A percentile compares a stretch with the other conserved stretches of the same genome.
Conservation (phyloP, 2,113 vertebrate species). For the Acanthochromis polyacanthus region DNA sequence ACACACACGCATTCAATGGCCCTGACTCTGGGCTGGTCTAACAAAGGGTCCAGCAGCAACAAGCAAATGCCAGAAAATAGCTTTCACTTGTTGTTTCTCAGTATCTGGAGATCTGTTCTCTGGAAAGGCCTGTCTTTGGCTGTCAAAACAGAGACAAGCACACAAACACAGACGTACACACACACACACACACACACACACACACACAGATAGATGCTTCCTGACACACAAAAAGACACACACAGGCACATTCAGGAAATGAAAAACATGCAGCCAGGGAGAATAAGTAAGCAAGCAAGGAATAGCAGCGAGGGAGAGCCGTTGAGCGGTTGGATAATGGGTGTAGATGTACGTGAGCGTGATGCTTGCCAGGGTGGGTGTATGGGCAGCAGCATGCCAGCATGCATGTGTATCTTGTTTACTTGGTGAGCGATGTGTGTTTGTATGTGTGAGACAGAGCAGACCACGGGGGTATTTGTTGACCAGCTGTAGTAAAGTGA, state of each 20-base stretch:
- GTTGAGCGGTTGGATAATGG: constrained; percentile 43
- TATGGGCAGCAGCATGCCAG: constrained; percentile 6
- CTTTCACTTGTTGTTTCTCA: constrained; percentile 70
- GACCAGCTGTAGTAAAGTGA: constrained; percentile 62
- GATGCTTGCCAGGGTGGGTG: constrained; percentile 11
- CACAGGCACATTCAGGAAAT: constrained; percentile 63
- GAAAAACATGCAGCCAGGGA: constrained; percentile 53
- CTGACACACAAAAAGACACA: constrained; percentile 28
- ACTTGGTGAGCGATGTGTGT: constrained; percentile 31
- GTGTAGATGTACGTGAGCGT: not conserved
- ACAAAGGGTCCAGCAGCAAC: constrained; percentile 71
- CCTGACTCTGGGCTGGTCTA: constrained; percentile 49
- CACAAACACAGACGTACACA: constrained; percentile 17
- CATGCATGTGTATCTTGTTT: constrained; percentile 26
- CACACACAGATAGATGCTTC: constrained; percentile 28
- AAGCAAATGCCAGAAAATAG: constrained; percentile 71
- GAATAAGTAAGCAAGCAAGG: constrained; percentile 45
- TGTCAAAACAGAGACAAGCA: constrained; percentile 58
- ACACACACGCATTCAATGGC: constrained; percentile 47
- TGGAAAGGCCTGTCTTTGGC: constrained; percentile 56
- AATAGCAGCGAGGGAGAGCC: constrained; percentile 18
- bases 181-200: constrained; percentile 16
- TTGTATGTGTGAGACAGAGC: constrained; percentile 34
- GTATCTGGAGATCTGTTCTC: constrained; percentile 75
- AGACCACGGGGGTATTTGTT: constrained; percentile 40